Evolutionary conservation across 2,888 invertebrate species (phyloP).

Genomic region (Meiosimyza platycephala): DNA sequence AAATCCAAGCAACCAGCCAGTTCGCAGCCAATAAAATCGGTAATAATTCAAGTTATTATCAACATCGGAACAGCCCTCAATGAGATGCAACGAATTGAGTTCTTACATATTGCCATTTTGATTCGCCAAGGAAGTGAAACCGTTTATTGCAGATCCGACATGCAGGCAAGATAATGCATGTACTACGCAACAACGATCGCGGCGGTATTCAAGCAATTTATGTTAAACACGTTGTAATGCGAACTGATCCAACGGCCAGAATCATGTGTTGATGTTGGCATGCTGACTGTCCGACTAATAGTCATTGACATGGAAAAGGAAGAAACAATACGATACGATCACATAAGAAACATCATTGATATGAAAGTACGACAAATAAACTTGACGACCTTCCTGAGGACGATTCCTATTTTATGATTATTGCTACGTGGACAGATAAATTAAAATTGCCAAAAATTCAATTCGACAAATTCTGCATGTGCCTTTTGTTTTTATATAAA

Average conservation of each 20-base stretch:
- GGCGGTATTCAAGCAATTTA: conserved; percentile 49
- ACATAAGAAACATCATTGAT: background rate
- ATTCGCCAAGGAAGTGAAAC: background rate
- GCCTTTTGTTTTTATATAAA: conserved; percentile 51
- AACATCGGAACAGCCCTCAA: background rate
- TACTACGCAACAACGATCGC: background rate
- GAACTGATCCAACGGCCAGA: background rate
- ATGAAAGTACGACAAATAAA: conserved; percentile 58
- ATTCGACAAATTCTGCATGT: conserved; percentile 15
- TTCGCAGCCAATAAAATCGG: conserved; percentile 24
- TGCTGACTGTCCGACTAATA: too few relatives aligned
- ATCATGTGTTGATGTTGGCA: background rate
- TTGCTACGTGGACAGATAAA: background rate
- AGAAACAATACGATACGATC: background rate
- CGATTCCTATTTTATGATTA: conserved; percentile 46
- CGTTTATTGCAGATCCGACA: background rate
- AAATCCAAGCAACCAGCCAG: background rate
- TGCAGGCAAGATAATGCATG: background rate
- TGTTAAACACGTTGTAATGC: conserved; percentile 59
- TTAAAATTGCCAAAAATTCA: conserved; percentile 32
- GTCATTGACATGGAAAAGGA: background rate
- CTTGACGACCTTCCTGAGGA: conserved; percentile 64
- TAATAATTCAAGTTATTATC: conserved; percentile 21
- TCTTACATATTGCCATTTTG: background rate
- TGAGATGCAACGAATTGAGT: conserved; percentile 8